A percentile compares a stretch with the other conserved stretches of the same genome.
Conservation (phyloP, 2,888 invertebrate genomes). For the Lasioglossum morio region DNA sequence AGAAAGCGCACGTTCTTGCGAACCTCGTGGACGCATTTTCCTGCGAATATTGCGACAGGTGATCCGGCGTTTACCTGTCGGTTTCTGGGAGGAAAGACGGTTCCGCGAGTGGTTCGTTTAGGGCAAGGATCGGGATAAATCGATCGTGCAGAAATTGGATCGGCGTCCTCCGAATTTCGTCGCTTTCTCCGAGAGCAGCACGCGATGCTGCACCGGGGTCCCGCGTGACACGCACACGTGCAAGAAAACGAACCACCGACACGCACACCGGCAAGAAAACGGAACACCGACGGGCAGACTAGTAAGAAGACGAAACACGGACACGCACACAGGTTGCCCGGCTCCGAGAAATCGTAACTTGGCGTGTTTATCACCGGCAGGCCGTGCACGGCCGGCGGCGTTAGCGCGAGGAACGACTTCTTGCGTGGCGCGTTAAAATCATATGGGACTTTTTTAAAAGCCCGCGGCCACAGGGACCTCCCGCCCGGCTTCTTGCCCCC, state of each 20-base stretch:
- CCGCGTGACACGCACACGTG: slow-evolving; percentile 35
- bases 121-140: not conserved
- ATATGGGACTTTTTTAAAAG: slow-evolving; percentile 77
- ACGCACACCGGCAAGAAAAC: slow-evolving; percentile 9
- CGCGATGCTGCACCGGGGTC: slow-evolving; percentile 37
- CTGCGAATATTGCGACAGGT: not conserved
- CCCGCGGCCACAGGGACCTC: slow-evolving; percentile 67
- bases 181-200: slow-evolving; percentile 44
- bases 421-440: slow-evolving; percentile 83
- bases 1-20: not conserved
- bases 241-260: slow-evolving; percentile 11
- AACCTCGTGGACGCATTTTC: not conserved
- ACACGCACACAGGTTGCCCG: slow-evolving; percentile 37
- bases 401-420: slow-evolving; percentile 81
- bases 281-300: not conserved
- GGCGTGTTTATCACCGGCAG: slow-evolving; percentile 83
- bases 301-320: not conserved
- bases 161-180: slow-evolving; percentile 41
- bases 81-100: not conserved
- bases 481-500: slow-evolving; percentile 55
- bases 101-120: not conserved
- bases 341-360: slow-evolving; percentile 84
- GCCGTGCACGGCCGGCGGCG: slow-evolving; percentile 75
- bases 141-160: slow-evolving; percentile 31
- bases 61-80: not conserved